phyloP scores from a whole-genome alignment of 1,140 invertebrate species.

The Tetramorium simillimum region DNA sequence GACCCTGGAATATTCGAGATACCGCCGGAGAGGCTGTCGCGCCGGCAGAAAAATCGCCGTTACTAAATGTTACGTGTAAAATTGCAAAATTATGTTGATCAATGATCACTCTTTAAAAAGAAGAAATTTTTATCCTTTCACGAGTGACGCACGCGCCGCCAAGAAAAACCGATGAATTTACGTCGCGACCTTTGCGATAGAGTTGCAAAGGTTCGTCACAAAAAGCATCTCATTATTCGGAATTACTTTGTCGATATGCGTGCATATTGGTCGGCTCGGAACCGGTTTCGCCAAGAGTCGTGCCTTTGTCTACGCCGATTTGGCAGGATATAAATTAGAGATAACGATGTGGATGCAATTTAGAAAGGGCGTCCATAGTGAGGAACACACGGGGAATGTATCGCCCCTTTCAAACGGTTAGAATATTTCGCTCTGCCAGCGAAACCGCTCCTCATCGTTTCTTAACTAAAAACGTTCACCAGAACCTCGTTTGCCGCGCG shows the following conservation, averaged over 20 bases:
- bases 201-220: neutral
- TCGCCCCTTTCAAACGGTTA: neutral
- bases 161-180: neutral
- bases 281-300: slow-evolving; percentile 61
- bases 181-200: neutral
- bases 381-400: neutral
- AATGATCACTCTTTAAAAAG: neutral
- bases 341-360: slow-evolving; percentile 14
- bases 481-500: neutral
- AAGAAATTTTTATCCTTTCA: neutral
- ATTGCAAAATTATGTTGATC: slow-evolving; percentile 20
- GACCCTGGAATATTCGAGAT: neutral
- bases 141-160: neutral
- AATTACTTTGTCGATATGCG: slow-evolving; percentile 48
- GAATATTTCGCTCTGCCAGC: neutral
- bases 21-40: slow-evolving; percentile 3
- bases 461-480: neutral
- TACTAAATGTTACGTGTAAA: neutral
- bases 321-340: slow-evolving; percentile 40
- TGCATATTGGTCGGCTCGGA: slow-evolving; percentile 25
- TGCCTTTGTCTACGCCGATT: slow-evolving; percentile 66
- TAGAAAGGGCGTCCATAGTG: neutral
- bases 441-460: neutral
- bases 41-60: neutral
- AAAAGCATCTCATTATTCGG: neutral